Conservation (phyloP, 2,888 invertebrate genomes). For the Caenorhabditis sp. region DNA sequence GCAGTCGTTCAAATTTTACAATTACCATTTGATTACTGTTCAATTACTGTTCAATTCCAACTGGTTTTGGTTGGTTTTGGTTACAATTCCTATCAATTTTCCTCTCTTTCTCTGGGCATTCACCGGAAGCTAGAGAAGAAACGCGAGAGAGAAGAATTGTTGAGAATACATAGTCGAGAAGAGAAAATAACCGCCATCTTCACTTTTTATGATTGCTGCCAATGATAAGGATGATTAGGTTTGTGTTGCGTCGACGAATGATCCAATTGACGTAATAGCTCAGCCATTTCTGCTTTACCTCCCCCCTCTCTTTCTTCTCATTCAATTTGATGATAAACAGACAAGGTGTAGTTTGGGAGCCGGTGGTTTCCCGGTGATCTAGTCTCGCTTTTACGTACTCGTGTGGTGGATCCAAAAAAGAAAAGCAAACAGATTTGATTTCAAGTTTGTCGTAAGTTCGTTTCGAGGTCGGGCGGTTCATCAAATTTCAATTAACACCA, state of each 20-base stretch:
- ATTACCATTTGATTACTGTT: too few relatives aligned
- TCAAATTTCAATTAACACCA: too few relatives aligned
- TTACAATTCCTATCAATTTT: constrained; percentile 6
- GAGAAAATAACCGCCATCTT: constrained; percentile 11
- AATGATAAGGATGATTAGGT: constrained; percentile 32
- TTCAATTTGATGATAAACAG: constrained; percentile 21
- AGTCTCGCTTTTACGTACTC: constrained; percentile 14
- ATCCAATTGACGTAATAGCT: constrained; percentile 63
- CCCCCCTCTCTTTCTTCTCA: too few relatives aligned
- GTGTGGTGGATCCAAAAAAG: constrained; percentile 6
- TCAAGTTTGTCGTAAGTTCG: constrained; percentile 13
- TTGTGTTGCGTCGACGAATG: constrained; percentile 29
- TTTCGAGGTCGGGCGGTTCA: not conserved
- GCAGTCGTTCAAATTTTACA: too few relatives aligned
- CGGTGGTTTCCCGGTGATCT: constrained; percentile 36
- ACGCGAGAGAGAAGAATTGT: too few relatives aligned
- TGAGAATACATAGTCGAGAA: not conserved
- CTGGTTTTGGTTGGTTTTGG: not conserved
- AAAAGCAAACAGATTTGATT: constrained; percentile 50
- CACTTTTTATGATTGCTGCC: constrained; percentile 38
- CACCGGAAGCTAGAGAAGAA: constrained; percentile 11
- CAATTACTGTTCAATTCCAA: too few relatives aligned
- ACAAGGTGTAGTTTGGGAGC: constrained; percentile 37
- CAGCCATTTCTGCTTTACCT: constrained; percentile 27
- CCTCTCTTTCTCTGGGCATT: not conserved